Base-by-base conservation (phyloP, 2,888 invertebrate genomes). In the Craniophora ligustri region DNA sequence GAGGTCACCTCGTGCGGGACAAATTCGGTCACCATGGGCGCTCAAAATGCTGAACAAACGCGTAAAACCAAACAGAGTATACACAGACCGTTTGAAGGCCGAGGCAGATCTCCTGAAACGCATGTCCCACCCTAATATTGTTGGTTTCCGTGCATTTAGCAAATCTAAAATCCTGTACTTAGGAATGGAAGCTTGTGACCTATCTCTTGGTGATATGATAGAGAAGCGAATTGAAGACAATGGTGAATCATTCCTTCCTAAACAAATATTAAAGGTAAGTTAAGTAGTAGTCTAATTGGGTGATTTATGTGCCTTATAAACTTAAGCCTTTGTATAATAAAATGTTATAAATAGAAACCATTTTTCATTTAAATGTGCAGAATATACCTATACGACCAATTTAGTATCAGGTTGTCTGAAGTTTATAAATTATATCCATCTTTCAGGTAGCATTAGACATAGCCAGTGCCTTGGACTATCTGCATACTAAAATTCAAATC, bases 1-100 rank as follows among this genome's bases (percentile, higher is more conserved):
- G 49, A 93, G 97, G 61, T 96, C 96, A 0, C 97, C 97, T 0
- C 91, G 94, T 68, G 94, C 94, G 1, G 95, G 96, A 5, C 94
- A 95, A 69, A 85, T 94, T 0, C 94, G 95, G n/a, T 98, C 98
- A 0, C 98, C 98, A 0, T 98, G 98, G 98, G 98, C 97, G 0
- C 91, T 98, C 0, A 98, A 98, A 81, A 96, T 96, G 86, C 81
- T 97, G 1, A 95, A 94, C 67, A 94, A 91, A 41, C 85, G 86
- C 2, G 89, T 91, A 13, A 93, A 92, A 68, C 93, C 93, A 0
- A 84, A 83, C 56, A 80, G 76, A 67, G 87, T 89, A 0, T 91
- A 89, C 63, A 91, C 94, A 2, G 89, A 94, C 14, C 94, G 97
- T 0, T 88, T 97, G 31, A 89, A 94, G 57, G 91, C 93, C 0